Conservation (phyloP, 2,888 invertebrate species). For the Dynastes tityus region DNA sequence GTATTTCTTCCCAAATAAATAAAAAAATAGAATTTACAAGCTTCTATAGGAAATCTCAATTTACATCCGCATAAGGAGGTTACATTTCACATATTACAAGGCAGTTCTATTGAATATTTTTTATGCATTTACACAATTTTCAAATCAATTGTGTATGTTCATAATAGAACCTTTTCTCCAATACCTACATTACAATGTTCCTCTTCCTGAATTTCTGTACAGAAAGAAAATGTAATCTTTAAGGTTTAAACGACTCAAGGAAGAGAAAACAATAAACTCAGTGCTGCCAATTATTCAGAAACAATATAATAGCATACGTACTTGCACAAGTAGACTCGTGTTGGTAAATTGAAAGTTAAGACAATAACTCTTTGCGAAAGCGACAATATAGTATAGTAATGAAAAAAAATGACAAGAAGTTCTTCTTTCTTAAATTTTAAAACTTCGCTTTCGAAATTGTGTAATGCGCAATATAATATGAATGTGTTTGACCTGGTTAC, state of each 20-base stretch:
- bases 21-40: too few species aligned
- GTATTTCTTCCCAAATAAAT: too few species aligned
- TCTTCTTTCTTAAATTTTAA: slow-evolving; percentile 24
- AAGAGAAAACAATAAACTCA: slow-evolving; percentile 14
- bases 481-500: slow-evolving; percentile 1
- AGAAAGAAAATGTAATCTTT: background rate
- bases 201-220: slow-evolving; percentile 21
- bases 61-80: too few species aligned
- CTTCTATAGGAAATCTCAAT: too few species aligned
- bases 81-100: background rate
- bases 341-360: slow-evolving; percentile 13
- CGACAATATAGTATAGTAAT: background rate
- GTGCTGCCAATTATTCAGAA: slow-evolving; percentile 10
- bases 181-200: background rate
- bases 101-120: background rate
- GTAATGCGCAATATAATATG: slow-evolving; percentile 3
- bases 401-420: slow-evolving; percentile 29
- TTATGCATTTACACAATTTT: background rate
- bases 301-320: slow-evolving; percentile 10
- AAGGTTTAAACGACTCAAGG: slow-evolving; percentile 3
- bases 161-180: background rate
- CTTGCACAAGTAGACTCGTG: slow-evolving; percentile 7
- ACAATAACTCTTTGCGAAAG: slow-evolving; percentile 31
- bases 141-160: background rate
- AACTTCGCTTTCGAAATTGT: slow-evolving; percentile 24